Conservation (phyloP, 2,113 vertebrate genomes). For the Gnathonemus echidnorhynchus region DNA sequence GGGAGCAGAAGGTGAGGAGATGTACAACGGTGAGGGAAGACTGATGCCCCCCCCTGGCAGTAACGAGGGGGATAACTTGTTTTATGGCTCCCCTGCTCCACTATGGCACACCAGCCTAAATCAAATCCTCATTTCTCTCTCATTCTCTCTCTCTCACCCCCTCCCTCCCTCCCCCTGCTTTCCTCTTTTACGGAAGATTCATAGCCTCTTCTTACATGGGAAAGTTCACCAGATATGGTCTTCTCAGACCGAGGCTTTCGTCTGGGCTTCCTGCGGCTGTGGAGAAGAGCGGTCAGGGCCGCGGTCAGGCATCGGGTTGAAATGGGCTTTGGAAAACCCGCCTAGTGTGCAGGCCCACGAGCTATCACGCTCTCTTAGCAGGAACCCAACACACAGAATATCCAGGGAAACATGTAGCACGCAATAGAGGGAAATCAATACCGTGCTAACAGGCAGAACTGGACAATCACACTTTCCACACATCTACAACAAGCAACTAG, state of each 20-base stretch:
- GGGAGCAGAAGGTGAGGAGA: neutral
- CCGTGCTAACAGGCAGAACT: neutral
- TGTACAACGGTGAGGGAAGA: neutral
- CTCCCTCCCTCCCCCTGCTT: neutral
- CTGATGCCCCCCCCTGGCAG: neutral
- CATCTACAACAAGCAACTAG: neutral
- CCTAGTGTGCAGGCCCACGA: neutral
- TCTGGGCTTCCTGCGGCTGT: neutral
- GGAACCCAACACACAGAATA: neutral
- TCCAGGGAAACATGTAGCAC: neutral
- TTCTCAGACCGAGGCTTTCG: neutral
- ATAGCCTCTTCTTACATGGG: neutral
- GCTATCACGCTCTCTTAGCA: neutral
- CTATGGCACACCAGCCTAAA: neutral
- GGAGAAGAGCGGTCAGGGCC: neutral
- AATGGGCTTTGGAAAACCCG: neutral
- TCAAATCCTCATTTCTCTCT: neutral
- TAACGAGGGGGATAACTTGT: neutral
- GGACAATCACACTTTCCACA: neutral
- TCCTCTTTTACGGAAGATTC: neutral
- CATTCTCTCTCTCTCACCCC: neutral
- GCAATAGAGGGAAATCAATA: neutral
- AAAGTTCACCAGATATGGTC: neutral
- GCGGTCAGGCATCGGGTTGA: neutral
- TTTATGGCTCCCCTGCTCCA: neutral